Evolutionary conservation across 2,113 vertebrate species (phyloP).

Genomic region (Coturnix japonica): DNA sequence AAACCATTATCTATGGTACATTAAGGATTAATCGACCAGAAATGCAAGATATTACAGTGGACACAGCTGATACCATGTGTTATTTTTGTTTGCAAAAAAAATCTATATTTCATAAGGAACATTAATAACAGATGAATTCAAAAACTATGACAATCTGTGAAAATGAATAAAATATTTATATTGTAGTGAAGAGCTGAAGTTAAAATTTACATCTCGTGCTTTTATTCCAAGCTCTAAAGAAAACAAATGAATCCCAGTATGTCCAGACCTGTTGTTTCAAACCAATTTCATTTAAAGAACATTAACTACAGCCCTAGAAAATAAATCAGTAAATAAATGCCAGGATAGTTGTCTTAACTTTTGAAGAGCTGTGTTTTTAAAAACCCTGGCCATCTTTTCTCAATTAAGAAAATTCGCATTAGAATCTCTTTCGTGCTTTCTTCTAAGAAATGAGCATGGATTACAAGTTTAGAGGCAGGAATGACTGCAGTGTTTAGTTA

Average conservation of each 20-base stretch:
- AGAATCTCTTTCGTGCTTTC: background rate
- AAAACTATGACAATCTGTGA: conserved; percentile 24
- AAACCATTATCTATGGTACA: conserved; percentile 73
- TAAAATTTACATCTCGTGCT: conserved; percentile 12
- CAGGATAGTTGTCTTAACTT: background rate
- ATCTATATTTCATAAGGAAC: conserved; percentile 70
- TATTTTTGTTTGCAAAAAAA: conserved; percentile 73
- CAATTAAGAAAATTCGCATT: background rate
- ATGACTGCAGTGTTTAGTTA: background rate
- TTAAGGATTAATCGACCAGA: conserved; percentile 73
- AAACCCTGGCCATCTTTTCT: background rate
- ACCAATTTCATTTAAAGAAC: background rate
- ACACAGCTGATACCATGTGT: conserved; percentile 60
- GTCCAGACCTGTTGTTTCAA: background rate
- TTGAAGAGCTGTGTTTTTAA: background rate
- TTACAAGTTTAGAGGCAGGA: background rate
- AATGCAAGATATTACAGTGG: conserved; percentile 65
- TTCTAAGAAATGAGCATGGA: background rate
- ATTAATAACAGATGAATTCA: conserved; percentile 59
- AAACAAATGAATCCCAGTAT: background rate
- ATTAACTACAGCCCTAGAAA: background rate
- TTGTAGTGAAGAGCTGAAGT: conserved; percentile 17
- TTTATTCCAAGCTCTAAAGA: background rate
- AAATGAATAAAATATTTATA: conserved; percentile 37
- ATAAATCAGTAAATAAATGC: background rate